These are phyloP conservation scores for Melieria picta DNA, from an alignment of 2,888 invertebrate genomes.

Conservation along the genomic window DNA sequence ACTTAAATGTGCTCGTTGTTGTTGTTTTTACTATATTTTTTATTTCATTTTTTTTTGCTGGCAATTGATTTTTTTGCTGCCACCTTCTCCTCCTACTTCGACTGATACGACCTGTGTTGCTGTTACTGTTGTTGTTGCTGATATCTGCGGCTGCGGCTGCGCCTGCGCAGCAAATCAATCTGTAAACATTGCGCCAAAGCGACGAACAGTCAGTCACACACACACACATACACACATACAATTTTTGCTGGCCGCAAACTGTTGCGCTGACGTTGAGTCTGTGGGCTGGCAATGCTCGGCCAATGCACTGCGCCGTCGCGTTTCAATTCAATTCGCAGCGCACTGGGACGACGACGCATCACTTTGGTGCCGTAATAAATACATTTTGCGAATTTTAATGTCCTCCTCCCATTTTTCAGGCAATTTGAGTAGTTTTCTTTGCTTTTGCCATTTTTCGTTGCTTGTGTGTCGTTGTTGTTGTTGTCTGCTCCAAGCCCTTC, in stretches of 20 bases:
- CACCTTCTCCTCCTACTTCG: constrained; percentile 41
- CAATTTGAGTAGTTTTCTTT: constrained; percentile 52
- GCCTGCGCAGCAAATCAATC: constrained; percentile 39
- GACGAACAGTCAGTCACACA: neutral
- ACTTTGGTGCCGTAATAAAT: constrained; percentile 61
- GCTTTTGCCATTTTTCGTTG: constrained; percentile 19
- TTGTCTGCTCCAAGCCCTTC: constrained; percentile 47
- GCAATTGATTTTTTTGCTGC: constrained; percentile 38
- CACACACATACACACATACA: constrained; percentile 6
- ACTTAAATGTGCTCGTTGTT: constrained; percentile 4
- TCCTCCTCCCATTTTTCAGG: constrained; percentile 60
- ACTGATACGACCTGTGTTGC: constrained; percentile 37
- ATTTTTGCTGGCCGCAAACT: constrained; percentile 9
- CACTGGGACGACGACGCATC: constrained; percentile 50
- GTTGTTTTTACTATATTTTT: constrained; percentile 18
- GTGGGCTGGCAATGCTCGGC: constrained; percentile 4
- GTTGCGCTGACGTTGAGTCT: neutral
- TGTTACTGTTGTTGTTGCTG: constrained; percentile 43
- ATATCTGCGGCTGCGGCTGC: constrained; percentile 12
- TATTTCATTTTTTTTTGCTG: constrained; percentile 18
- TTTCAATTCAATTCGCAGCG: constrained; percentile 18
- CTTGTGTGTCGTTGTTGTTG: constrained; percentile 11
- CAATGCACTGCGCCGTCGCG: constrained; percentile 4
- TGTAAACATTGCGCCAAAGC: constrained; percentile 30
- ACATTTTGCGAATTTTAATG: constrained; percentile 63